Percentiles rank a stretch among this genome's conserved stretches.
phyloP scores from a whole-genome alignment of 2,797 vertebrate species.

The Scleropages formosus region DNA sequence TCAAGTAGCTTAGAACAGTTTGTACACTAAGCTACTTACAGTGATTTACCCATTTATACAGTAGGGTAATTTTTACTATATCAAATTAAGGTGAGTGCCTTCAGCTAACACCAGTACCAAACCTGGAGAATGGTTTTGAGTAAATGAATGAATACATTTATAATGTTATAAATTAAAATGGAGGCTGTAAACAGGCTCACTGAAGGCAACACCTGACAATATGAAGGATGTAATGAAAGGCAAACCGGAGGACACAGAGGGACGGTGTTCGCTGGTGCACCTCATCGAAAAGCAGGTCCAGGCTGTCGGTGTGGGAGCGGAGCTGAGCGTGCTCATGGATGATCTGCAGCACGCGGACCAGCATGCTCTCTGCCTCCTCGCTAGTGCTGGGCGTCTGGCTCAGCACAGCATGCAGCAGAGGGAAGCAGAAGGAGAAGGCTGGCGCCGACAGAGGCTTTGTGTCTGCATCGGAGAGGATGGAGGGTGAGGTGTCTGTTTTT shows the following conservation, averaged over 20 bases:
- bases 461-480: constrained; percentile 43
- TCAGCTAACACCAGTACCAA: too few species aligned
- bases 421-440: constrained; percentile 85
- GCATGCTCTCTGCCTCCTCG: constrained; percentile 76
- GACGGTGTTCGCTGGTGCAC: constrained; percentile 51
- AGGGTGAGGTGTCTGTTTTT: too few species aligned
- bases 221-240: too few species aligned
- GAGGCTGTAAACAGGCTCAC: background rate
- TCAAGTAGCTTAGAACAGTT: too few species aligned
- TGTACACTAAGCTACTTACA: too few species aligned
- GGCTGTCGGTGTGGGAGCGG: constrained; percentile 60
- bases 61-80: too few species aligned
- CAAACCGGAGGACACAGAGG: background rate
- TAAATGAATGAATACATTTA: too few species aligned
- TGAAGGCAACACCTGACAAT: too few species aligned
- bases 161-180: too few species aligned
- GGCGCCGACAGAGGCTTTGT: constrained; percentile 63
- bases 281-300: constrained; percentile 77
- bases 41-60: too few species aligned
- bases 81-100: too few species aligned
- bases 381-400: constrained; percentile 72
- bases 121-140: too few species aligned
- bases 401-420: constrained; percentile 85
- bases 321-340: constrained; percentile 82
- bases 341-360: constrained; percentile 82